Evolutionary conservation across 1,140 invertebrate genomes (phyloP), one percentile per base, ranked within the genome.

Genomic region (Drosophila ogumai): DNA sequence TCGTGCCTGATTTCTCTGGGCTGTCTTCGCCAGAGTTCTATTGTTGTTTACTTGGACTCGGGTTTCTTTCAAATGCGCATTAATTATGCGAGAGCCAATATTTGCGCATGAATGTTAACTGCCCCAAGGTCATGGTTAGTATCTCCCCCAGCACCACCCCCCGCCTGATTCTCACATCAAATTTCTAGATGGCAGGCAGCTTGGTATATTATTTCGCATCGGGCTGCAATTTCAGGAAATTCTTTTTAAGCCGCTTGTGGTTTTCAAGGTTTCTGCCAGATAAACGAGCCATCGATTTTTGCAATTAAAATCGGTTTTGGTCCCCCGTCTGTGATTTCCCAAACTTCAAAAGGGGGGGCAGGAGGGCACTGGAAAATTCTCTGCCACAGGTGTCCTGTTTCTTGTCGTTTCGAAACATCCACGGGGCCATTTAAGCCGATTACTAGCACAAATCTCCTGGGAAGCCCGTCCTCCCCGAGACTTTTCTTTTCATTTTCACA

Each of bases 351-450:
- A n/a, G 15, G n/a, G 12, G n/a, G 19, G 17, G 15, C n/a, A 17
- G n/a, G n/a, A 15, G 17, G 28, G 5, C 12, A 3, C 7, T 25
- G 36, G 57, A 59, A 71, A 58, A 49, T 22, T 32, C 38, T 28
- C 49, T 52, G 40, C 43, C 47, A 60, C 43, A 66, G 68, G 66
- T 71, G 61, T 71, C 44, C 74, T 41, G 31, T 75, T 75, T 43
- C 49, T n/a, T 65, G 44, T 44, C 32, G 52, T 49, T 65, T 46
- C 67, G 36, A 56, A 71, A 73, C 58, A 50, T 60, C 22, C 59
- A 28, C 7, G 34, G 49, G 60, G 13, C 43, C 65, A 56, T 75
- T 90, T 87, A 87, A 87, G 85, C 84, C 84, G 84, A 87, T 87
- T 87, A 87, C 72, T 61, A 71, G 28, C 61, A 68, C 46, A 88